Base-by-base conservation (phyloP, 2,797 vertebrate genomes). In the Calcarius lapponicus region DNA sequence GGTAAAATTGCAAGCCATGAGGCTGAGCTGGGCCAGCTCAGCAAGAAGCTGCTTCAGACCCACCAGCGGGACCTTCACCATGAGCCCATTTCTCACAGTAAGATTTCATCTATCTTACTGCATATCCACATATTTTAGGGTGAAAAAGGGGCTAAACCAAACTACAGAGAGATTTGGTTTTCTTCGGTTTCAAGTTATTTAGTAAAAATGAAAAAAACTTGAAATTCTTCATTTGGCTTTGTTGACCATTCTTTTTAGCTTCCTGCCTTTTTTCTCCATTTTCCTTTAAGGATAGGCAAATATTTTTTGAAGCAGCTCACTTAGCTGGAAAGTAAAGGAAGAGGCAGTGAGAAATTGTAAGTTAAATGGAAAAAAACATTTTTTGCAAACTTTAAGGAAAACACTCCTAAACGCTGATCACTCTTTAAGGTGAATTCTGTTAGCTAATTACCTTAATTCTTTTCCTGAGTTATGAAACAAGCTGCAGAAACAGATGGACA, bases 81-180 rank as follows among this genome's bases (percentile, higher is more conserved):
- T 0, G 0, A 67, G 34, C 13, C 2, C 0, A 0, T 58, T 67
- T 42, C 48, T 64, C 26, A 4, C n/a, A 43, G 38, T 22, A 40
- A 51, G 25, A 45, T 78, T 71, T 31, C 13, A 26, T 50, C 64
- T 2, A 2, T 57, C 65, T 61, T 53, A 42, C 32, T 64, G 65
- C 1, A 2, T 7, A 14, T 56, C 28, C 26, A 73, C 24, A 20
- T 10, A 7, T 74, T 71, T 67, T 54, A 74, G 50, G 31, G 43
- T 71, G 45, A 74, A 80, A 71, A 70, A 75, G 62, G 53, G 26
- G 40, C 34, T 2, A 15, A 65, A 34, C 9, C 21, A 65, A 91
- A 85, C 50, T 90, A 90, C 16, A 72, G 1, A 36, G 51, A 58
- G 18, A 34, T 34, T 66, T 73, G 8, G 0, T 19, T 87, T 54